Percentiles rank a stretch among this genome's conserved stretches.
Evolutionary conservation across 2,888 invertebrate genomes (phyloP).

Genomic region (Apotomis capreana): DNA sequence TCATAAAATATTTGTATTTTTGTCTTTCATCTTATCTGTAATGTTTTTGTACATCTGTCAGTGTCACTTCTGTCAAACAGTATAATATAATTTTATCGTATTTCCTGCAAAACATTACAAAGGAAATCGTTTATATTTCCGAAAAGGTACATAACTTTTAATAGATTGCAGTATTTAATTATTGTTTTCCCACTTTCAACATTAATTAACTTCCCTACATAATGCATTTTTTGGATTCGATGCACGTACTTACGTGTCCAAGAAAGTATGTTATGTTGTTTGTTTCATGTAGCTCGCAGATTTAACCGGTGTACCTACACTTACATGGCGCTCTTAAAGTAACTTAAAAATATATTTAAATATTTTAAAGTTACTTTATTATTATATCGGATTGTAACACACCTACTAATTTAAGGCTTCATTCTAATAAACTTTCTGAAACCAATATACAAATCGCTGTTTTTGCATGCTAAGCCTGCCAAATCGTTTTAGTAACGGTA

Average conservation of each 20-base stretch:
- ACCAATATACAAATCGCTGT: too few relatives aligned
- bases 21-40: not conserved
- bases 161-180: not conserved
- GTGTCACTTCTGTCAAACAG: not conserved
- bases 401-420: too few relatives aligned
- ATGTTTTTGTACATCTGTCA: conserved; percentile 13
- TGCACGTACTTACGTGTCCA: conserved; percentile 32
- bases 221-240: not conserved
- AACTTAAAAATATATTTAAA: too few relatives aligned
- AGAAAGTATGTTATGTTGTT: conserved; percentile 18
- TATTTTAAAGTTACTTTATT: too few relatives aligned
- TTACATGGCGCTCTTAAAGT: not conserved
- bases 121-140: not conserved
- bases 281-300: conserved; percentile 15
- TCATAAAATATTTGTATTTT: too few relatives aligned
- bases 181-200: not conserved
- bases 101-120: not conserved
- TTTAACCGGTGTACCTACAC: not conserved
- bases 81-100: not conserved
- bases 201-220: not conserved
- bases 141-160: conserved; percentile 8
- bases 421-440: too few relatives aligned
- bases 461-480: too few relatives aligned
- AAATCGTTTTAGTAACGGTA: not conserved
- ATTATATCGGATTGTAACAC: too few relatives aligned